phyloP scores from a whole-genome alignment of 2,797 vertebrate species.

The Lepus townsendii region DNA sequence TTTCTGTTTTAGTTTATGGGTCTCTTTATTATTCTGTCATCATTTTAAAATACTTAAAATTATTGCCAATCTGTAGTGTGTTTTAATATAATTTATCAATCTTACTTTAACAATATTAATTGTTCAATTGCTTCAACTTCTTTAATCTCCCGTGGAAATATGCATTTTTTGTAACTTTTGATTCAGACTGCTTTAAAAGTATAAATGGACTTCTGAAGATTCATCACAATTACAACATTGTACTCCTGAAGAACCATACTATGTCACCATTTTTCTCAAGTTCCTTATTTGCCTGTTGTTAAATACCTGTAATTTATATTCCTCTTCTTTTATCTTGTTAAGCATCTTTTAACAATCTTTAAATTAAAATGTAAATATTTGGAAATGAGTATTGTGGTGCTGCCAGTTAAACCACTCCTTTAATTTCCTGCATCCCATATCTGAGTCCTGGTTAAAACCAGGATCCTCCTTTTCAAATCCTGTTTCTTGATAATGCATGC shows the following conservation, averaged over 20 bases:
- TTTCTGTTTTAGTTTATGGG: not conserved
- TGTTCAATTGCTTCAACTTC: not conserved
- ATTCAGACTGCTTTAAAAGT: not conserved
- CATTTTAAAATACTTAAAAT: slow-evolving; percentile 23
- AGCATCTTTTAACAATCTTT: not conserved
- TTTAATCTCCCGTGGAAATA: not conserved
- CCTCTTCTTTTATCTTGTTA: not conserved
- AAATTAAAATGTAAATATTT: not conserved
- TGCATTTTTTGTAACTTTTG: not conserved
- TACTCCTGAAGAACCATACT: not conserved
- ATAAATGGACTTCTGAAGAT: not conserved
- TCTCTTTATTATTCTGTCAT: not conserved
- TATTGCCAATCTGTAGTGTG: not conserved
- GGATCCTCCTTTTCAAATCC: too few species aligned
- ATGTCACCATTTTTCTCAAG: not conserved
- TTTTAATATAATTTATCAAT: not conserved
- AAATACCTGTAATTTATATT: not conserved
- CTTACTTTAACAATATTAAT: slow-evolving; percentile 6
- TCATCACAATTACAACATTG: not conserved
- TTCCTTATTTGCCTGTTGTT: slow-evolving; percentile 3
- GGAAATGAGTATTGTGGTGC: too few species aligned
- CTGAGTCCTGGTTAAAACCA: too few species aligned
- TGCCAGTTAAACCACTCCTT: too few species aligned
- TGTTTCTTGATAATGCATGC: too few species aligned
- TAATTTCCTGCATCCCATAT: too few species aligned